A percentile compares a stretch with the other conserved stretches of the same genome.
phyloP scores from a whole-genome alignment of 2,797 vertebrate genomes.

The Anas acuta region DNA sequence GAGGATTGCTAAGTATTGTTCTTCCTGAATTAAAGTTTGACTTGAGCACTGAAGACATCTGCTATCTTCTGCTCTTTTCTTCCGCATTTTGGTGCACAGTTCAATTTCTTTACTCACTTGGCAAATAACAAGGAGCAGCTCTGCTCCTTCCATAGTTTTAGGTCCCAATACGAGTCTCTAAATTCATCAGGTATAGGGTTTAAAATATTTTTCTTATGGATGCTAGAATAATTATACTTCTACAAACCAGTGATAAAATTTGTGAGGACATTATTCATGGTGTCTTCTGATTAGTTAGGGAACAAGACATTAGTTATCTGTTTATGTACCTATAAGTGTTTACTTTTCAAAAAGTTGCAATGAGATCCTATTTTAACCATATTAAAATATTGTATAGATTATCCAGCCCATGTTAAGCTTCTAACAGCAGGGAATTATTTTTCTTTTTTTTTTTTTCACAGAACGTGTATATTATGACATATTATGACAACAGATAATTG shows the following conservation, averaged over 20 bases:
- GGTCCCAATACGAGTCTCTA: neutral
- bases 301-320: neutral
- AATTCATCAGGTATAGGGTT: neutral
- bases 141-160: neutral
- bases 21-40: neutral
- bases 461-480: neutral
- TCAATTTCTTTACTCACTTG: neutral
- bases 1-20: neutral
- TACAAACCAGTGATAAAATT: neutral
- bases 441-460: neutral
- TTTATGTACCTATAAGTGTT: neutral
- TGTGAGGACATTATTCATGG: rapidly evolving
- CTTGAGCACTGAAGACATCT: neutral
- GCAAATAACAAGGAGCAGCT: neutral
- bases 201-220: neutral
- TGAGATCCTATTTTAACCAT: neutral
- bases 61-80: neutral
- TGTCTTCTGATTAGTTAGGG: neutral
- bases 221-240: neutral
- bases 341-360: neutral
- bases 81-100: neutral
- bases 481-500: neutral
- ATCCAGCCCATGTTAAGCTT: neutral
- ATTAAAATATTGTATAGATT: neutral
- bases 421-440: neutral